These are phyloP conservation scores for Amaurobius ferox DNA, from an alignment of 2,888 invertebrate species.

Conservation along the genomic window DNA sequence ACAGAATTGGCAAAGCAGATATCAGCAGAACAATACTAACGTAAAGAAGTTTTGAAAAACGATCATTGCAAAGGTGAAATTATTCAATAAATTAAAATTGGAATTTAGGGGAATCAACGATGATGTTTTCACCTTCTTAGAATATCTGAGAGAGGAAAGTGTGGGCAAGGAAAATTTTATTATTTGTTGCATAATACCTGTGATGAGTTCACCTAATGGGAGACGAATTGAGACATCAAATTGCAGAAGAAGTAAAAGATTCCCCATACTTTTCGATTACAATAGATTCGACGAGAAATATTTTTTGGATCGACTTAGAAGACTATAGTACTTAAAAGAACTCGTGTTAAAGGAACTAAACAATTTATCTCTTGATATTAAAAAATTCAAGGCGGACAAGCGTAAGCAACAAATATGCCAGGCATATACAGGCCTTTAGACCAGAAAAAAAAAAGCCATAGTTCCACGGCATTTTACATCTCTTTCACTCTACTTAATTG, in stretches of 20 bases:
- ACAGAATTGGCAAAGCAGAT: neutral
- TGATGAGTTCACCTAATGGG: constrained; percentile 16
- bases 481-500: constrained; percentile 18
- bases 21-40: neutral
- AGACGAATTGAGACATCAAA: neutral
- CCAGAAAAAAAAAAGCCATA: neutral
- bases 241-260: constrained; percentile 11
- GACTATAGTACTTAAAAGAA: neutral
- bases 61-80: constrained; percentile 13
- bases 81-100: neutral
- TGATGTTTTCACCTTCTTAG: neutral
- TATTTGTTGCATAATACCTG: constrained; percentile 13
- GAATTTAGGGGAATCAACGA: constrained; percentile 4
- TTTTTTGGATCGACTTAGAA: constrained; percentile 10
- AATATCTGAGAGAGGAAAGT: neutral
- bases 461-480: neutral
- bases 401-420: constrained; percentile 3
- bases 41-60: constrained; percentile 19
- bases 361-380: constrained; percentile 15
- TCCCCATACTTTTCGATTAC: constrained; percentile 8
- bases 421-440: constrained; percentile 10
- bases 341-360: neutral
- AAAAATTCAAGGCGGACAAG: constrained; percentile 7
- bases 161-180: constrained; percentile 1
- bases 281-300: constrained; percentile 16